Evolutionary conservation across 2,797 vertebrate genomes (phyloP), one percentile per base, ranked within the genome.

Genomic region (Gorsachius magnificus): DNA sequence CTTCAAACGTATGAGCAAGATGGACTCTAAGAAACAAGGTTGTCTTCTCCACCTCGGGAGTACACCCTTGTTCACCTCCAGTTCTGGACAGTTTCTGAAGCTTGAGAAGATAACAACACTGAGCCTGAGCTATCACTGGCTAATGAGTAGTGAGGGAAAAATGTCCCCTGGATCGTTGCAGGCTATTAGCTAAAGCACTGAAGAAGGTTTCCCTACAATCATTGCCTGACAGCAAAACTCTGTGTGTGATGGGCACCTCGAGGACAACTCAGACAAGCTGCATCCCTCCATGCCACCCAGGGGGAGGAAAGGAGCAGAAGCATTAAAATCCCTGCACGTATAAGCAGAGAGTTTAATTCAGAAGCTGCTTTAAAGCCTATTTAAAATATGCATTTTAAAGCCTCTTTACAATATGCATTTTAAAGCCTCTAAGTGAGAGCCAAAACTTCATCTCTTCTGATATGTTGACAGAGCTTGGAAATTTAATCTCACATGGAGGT

Each of bases 381-480:
- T 82, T 78, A 54, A 48, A 46, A 72, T 38, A 29, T n/a, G 35
- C 25, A 14, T 80, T 89, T 86, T 80, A 83, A 82, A 94, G 61
- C 45, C 71, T 77, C 38, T 15, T n/a, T 78, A 54, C 51, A 46
- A 72, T 38, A 29, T n/a, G 35, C 25, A 14, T 80, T 89, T 86
- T 80, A 83, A 82, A 94, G 61, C 45, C 71, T 77, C 38, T 15
- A 80, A 72, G 64, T 17, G 36, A 77, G 54, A 84, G 71, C 35
- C 56, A 51, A 66, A 77, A 50, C 70, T 64, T 78, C 38, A 48
- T 50, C 48, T 89, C 78, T 53, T 89, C 75, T 84, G 68, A 41
- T 71, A 72, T 85, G 61, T 75, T 82, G 95, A 83, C 90, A 91
- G 90, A 57, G 68, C 78, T 71, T 66, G 83, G 86, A 60, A 95